A percentile compares a stretch with the other conserved stretches of the same genome.
Conservation (phyloP, 2,888 invertebrate species). For the Geophilus truncorum region DNA sequence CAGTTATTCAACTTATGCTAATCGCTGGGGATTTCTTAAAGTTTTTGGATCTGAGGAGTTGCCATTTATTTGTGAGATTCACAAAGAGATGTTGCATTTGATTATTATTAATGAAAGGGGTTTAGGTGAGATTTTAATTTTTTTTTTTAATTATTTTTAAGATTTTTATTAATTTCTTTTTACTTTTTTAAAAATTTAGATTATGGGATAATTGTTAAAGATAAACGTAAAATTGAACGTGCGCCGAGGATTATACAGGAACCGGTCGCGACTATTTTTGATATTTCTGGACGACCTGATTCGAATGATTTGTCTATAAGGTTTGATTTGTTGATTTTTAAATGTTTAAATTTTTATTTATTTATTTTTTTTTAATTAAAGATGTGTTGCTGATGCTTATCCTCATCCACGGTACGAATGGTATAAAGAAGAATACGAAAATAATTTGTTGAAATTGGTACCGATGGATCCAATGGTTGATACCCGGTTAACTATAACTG, state of each 20-base stretch:
- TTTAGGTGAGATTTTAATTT: slow-evolving; percentile 32
- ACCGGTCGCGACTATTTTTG: slow-evolving; percentile 76
- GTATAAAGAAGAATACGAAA: slow-evolving; percentile 81
- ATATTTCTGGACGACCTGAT: slow-evolving; percentile 64
- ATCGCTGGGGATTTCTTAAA: slow-evolving; percentile 78
- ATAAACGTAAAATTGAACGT: slow-evolving; percentile 72
- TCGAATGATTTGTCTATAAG: slow-evolving; percentile 68
- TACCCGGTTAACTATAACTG: slow-evolving; percentile 75
- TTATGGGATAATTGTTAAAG: slow-evolving; percentile 76
- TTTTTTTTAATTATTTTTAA: background rate
- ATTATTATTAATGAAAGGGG: slow-evolving; percentile 48
- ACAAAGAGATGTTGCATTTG: slow-evolving; percentile 65
- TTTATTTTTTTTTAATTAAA: background rate
- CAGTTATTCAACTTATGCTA: slow-evolving; percentile 53
- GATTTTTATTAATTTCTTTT: background rate
- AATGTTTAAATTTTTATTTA: too few relatives aligned
- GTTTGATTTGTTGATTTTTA: slow-evolving; percentile 45
- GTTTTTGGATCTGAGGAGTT: slow-evolving; percentile 70
- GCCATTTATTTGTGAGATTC: slow-evolving; percentile 83
- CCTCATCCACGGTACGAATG: slow-evolving; percentile 85
- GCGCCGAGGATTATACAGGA: slow-evolving; percentile 86
- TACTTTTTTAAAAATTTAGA: slow-evolving; percentile 54
- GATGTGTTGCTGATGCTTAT: slow-evolving; percentile 62
- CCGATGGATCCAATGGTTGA: slow-evolving; percentile 72
- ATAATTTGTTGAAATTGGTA: slow-evolving; percentile 65